Percentiles rank a stretch among this genome's conserved stretches.
These are phyloP conservation scores for Canis aureus DNA, from an alignment of 2,113 vertebrate genomes.

Conservation along the genomic window DNA sequence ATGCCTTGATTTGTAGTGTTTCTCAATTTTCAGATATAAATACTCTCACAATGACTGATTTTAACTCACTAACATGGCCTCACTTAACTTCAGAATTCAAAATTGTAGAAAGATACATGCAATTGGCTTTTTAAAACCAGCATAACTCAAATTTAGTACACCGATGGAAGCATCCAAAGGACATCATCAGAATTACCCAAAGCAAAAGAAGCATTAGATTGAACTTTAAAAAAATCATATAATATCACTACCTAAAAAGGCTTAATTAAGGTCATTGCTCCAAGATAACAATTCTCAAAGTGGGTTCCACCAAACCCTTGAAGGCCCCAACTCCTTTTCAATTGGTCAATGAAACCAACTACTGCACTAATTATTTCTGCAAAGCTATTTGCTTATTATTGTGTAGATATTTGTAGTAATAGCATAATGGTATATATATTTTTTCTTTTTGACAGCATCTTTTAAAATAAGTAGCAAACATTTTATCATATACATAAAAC, in stretches of 20 bases:
- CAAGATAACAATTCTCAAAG: background rate
- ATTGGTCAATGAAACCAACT: background rate
- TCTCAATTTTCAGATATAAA: background rate
- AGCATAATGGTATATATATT: background rate
- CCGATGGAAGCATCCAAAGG: background rate
- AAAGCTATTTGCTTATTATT: background rate
- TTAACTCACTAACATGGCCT: background rate
- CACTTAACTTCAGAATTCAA: background rate
- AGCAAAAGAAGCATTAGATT: background rate
- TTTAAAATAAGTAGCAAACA: background rate
- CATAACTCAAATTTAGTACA: background rate
- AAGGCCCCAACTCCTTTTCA: background rate
- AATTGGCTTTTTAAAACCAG: background rate
- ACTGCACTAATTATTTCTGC: background rate
- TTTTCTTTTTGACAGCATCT: background rate
- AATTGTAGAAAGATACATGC: background rate
- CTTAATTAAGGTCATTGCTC: background rate
- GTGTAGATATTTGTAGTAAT: background rate
- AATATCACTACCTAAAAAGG: background rate
- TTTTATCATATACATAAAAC: background rate
- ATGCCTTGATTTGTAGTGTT: background rate
- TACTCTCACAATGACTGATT: background rate
- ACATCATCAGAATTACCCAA: background rate
- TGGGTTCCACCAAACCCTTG: background rate
- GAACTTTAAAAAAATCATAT: background rate